Evolutionary conservation across 2,113 vertebrate genomes (phyloP), one percentile per base, ranked within the genome.

Genomic region (Microcebus ravelobensis): DNA sequence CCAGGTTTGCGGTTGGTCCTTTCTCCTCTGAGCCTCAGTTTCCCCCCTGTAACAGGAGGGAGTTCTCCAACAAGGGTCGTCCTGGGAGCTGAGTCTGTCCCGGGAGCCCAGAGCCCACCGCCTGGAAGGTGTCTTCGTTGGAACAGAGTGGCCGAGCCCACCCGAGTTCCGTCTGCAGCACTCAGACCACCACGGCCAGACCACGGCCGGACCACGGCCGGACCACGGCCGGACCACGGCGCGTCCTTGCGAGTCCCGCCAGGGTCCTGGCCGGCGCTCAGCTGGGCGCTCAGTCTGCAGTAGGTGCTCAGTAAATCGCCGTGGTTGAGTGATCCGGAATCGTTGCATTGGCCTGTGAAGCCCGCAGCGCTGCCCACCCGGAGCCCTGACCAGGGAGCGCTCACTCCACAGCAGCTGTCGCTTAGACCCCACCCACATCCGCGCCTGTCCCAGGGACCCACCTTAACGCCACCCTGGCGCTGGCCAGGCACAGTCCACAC

Each of bases 401-500:
- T 31, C 73, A 0, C 3, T 77, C 57, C 27, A 29, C 23, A 48
- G 45, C 59, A 81, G 20, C 50, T 25, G 45, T 74, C 29, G 0
- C 87, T 50, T 63, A 63, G 23, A 39, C 63, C 17, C 12, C n/a
- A 21, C 92, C 31, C 31, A 14, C 45, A 73, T 18, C 36, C 21
- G 5, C 13, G 20, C 42, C 52, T 65, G 31, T 63, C 14, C 50
- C 34, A 36, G 55, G 36, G 39, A 36, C 23, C 15, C 8, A 0
- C 55, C 59, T 39, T 23, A n/a, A 11, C 11, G 31, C 63, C 13
- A 14, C 10, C 25, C 27, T 27, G 7, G 29, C 36, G 4, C 8
- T 1, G 8, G n/a, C n/a, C 39, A 27, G n/a, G 39, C 14, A 4
- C 13, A 18, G 31, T 5, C 21, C 8, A 17, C 0, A 0, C n/a